These are phyloP conservation scores for Melanogrammus aeglefinus DNA, from an alignment of 2,797 vertebrate genomes.

Conservation along the genomic window DNA sequence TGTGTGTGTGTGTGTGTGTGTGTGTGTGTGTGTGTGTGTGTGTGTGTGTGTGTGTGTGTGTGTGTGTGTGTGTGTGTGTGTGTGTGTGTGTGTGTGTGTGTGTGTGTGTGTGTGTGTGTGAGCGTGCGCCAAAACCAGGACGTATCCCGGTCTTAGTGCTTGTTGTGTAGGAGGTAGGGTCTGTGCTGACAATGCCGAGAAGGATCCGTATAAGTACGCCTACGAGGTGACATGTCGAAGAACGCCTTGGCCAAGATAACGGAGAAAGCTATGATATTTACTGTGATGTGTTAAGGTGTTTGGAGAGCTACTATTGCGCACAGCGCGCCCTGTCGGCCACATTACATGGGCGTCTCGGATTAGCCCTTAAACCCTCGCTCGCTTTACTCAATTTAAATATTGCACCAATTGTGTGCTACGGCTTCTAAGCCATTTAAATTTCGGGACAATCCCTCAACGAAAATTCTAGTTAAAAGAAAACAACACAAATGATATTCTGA, in stretches of 20 bases:
- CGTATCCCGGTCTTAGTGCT: neutral
- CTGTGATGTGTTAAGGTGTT: neutral
- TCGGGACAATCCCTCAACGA: neutral
- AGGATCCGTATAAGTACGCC: neutral
- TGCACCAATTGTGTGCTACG: neutral
- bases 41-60: too few species aligned
- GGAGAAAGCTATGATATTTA: neutral
- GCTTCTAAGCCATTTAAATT: neutral
- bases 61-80: neutral
- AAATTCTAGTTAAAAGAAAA: neutral
- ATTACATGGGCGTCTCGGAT: neutral
- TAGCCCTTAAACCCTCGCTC: neutral
- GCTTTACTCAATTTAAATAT: neutral
- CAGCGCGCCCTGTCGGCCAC: neutral
- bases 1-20: neutral
- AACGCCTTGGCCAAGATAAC: neutral
- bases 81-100: neutral
- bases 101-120: neutral
- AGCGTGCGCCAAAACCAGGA: neutral
- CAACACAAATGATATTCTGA: neutral
- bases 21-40: neutral
- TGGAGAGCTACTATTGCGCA: neutral
- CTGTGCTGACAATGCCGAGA: neutral
- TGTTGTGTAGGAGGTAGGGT: neutral
- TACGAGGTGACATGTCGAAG: neutral